These are phyloP conservation scores for Pollicipes pollicipes DNA, from an alignment of 1,140 invertebrate species.

Conservation along the genomic window DNA sequence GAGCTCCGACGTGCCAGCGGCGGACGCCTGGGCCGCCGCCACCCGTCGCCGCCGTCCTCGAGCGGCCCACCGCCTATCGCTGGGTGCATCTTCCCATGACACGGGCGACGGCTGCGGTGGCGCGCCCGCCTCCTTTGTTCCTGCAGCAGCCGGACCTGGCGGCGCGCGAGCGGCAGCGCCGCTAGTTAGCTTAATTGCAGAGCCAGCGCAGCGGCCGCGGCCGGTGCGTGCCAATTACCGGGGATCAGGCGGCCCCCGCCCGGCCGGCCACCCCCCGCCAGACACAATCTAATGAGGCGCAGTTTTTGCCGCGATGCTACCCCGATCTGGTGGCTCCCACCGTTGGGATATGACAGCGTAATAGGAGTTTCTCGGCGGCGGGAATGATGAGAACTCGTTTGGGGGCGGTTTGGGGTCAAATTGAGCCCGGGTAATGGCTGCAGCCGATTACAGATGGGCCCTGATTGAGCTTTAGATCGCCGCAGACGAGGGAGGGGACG, in stretches of 20 bases:
- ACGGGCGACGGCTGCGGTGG: too few species aligned
- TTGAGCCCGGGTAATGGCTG: not conserved
- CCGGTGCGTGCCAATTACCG: not conserved
- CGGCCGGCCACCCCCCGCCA: not conserved
- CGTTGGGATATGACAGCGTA: not conserved
- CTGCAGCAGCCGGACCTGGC: too few species aligned
- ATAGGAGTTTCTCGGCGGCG: not conserved
- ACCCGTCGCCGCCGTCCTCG: too few species aligned
- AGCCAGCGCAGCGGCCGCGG: not conserved
- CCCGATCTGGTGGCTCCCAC: not conserved
- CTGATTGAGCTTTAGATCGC: not conserved
- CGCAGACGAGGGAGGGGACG: too few species aligned
- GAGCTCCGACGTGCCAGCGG: too few species aligned
- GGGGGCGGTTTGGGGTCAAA: not conserved
- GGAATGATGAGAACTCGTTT: too few species aligned
- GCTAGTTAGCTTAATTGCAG: not conserved
- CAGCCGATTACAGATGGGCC: not conserved
- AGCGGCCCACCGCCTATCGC: too few species aligned
- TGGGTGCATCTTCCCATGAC: not conserved
- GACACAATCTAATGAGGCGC: not conserved
- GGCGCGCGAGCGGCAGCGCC: not conserved
- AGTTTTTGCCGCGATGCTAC: not conserved
- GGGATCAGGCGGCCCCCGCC: not conserved
- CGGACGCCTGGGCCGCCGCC: too few species aligned
- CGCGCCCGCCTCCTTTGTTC: not conserved